These are phyloP conservation scores for Ditula angustiorana DNA, from an alignment of 2,888 invertebrate genomes.

Conservation along the genomic window DNA sequence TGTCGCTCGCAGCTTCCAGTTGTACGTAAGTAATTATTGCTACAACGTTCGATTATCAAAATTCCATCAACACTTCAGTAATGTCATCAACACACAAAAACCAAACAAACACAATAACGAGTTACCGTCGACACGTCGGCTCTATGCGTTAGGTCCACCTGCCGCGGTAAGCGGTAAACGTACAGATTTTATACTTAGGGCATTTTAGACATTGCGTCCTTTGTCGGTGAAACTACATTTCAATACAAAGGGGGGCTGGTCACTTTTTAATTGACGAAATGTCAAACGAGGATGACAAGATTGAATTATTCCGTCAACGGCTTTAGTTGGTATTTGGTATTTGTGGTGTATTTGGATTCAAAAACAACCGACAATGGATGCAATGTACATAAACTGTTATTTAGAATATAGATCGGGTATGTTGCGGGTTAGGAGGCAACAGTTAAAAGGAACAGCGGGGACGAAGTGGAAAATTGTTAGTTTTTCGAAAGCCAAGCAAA, in stretches of 20 bases:
- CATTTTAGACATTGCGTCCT: slow-evolving; percentile 44
- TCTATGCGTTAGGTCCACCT: slow-evolving; percentile 85
- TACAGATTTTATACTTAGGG: slow-evolving; percentile 62
- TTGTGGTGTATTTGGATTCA: too few relatives aligned
- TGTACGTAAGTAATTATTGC: too few relatives aligned
- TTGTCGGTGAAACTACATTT: slow-evolving; percentile 28
- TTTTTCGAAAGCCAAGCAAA: slow-evolving; percentile 22
- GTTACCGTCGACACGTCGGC: slow-evolving; percentile 80
- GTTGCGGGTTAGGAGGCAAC: slow-evolving; percentile 36
- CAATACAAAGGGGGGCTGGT: neutral
- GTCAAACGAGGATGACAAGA: too few relatives aligned
- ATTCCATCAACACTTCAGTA: slow-evolving; percentile 16
- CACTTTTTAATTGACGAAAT: too few relatives aligned
- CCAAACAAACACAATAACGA: slow-evolving; percentile 58
- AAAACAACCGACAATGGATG: slow-evolving; percentile 47
- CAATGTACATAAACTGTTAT: slow-evolving; percentile 29
- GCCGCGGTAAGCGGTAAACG: slow-evolving; percentile 80
- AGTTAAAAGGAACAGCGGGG: slow-evolving; percentile 29
- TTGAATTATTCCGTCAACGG: too few relatives aligned
- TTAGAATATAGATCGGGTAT: slow-evolving; percentile 20
- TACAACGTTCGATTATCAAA: neutral
- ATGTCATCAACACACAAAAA: slow-evolving; percentile 59
- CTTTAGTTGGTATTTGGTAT: too few relatives aligned
- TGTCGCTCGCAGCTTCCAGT: too few relatives aligned
- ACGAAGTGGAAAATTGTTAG: slow-evolving; percentile 18